Percentiles rank a stretch among this genome's conserved stretches.
Conservation (phyloP, 2,113 vertebrate genomes). For the Oenanthe oenanthe region DNA sequence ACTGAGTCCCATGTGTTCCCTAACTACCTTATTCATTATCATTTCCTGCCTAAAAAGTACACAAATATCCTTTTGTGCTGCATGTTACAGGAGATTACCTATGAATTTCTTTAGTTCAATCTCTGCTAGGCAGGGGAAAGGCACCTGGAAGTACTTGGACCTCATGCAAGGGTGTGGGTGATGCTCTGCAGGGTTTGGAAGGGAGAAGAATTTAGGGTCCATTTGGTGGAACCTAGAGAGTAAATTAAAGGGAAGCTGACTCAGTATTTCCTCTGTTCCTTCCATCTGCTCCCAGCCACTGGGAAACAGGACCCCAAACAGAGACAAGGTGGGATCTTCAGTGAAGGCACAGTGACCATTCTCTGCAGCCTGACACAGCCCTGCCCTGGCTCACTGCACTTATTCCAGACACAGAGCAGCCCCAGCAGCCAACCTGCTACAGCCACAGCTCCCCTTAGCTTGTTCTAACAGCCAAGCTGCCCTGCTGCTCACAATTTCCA, state of each 20-base stretch:
- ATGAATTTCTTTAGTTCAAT: not conserved
- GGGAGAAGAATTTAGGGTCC: not conserved
- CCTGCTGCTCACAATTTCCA: not conserved
- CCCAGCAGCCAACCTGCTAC: not conserved
- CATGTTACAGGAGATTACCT: conserved; percentile 17
- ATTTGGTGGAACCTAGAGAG: not conserved
- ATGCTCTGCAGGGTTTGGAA: not conserved
- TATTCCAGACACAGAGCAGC: not conserved
- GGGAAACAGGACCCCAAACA: conserved; percentile 1
- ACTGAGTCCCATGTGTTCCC: not conserved
- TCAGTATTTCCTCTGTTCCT: conserved; percentile 24
- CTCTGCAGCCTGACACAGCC: not conserved
- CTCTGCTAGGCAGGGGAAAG: not conserved
- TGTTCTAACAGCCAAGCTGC: not conserved
- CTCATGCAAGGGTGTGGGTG: not conserved
- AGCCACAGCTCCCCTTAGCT: not conserved
- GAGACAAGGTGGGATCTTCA: not conserved
- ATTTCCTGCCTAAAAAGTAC: conserved; percentile 50
- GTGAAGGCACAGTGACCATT: not conserved
- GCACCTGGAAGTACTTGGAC: not conserved
- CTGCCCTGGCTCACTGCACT: not conserved
- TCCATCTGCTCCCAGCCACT: conserved; percentile 31
- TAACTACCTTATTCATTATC: conserved; percentile 43
- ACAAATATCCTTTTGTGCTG: conserved; percentile 54
- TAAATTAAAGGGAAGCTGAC: not conserved